Percentiles rank a stretch among this genome's conserved stretches.
These are phyloP conservation scores for Eurosta solidaginis DNA, from an alignment of 1,140 invertebrate genomes.

Conservation along the genomic window DNA sequence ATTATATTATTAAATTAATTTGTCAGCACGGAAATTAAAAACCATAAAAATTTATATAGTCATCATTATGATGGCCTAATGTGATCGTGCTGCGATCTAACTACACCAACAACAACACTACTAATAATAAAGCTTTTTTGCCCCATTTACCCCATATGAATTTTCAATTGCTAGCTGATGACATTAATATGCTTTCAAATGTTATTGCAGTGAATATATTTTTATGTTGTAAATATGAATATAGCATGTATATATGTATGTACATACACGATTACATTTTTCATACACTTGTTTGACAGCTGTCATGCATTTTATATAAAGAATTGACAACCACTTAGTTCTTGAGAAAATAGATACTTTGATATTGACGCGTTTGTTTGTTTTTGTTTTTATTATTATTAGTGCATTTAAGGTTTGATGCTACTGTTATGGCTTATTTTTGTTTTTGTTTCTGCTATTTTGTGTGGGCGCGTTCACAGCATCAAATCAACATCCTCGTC, in stretches of 20 bases:
- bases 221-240: not conserved
- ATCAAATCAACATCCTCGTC: slow-evolving; percentile 18
- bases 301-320: not conserved
- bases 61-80: not conserved
- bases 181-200: not conserved
- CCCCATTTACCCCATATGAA: not conserved
- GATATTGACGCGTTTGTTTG: no score
- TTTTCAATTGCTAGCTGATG: slow-evolving; percentile 23
- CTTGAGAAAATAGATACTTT: not conserved
- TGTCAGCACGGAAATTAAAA: slow-evolving; percentile 38
- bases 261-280: no score
- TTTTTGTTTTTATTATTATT: not conserved
- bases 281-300: slow-evolving; percentile 20
- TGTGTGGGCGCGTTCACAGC: slow-evolving; percentile 9
- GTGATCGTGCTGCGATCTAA: slow-evolving; percentile 1
- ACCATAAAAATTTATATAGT: slow-evolving; percentile 17
- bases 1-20: slow-evolving; percentile 36
- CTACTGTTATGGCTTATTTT: not conserved
- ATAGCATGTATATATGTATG: no score
- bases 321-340: not conserved
- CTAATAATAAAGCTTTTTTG: no score
- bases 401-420: not conserved
- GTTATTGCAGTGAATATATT: not conserved
- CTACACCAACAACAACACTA: not conserved
- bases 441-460: not conserved